Evolutionary conservation across 1,140 invertebrate genomes (phyloP).

Genomic region (Cydia splendana): DNA sequence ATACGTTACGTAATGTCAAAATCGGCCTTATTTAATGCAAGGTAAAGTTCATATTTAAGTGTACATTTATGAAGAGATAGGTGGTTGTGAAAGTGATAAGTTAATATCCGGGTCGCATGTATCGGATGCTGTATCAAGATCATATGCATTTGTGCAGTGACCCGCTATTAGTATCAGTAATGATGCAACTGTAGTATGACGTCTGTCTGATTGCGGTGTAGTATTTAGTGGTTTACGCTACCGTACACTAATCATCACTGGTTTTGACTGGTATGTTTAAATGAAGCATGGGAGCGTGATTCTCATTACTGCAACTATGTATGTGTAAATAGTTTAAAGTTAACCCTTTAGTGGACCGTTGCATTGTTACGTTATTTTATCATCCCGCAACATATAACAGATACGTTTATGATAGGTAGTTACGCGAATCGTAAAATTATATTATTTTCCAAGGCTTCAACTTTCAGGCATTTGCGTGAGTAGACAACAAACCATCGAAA

Average conservation of each 20-base stretch:
- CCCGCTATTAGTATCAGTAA: slow-evolving; percentile 16
- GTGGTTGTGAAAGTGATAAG: not conserved
- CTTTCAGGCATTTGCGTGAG: no score
- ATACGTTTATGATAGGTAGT: no score
- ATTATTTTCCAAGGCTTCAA: no score
- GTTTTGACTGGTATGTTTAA: not conserved
- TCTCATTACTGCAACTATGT: not conserved
- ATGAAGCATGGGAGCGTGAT: not conserved
- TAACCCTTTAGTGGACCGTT: not conserved
- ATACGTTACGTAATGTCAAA: not conserved
- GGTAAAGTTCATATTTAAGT: not conserved
- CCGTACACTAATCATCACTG: not conserved
- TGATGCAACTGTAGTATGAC: not conserved
- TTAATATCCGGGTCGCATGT: slow-evolving; percentile 7
- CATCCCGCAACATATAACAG: no score
- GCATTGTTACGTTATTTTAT: no score
- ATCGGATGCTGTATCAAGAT: slow-evolving; percentile 6
- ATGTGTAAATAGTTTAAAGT: not conserved
- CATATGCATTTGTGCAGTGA: slow-evolving; percentile 8
- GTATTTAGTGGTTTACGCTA: not conserved
- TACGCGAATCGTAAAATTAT: no score
- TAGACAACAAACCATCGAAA: no score
- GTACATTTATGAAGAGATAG: not conserved
- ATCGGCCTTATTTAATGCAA: not conserved
- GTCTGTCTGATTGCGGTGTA: not conserved